Evolutionary conservation across 2,113 vertebrate species (phyloP).

Genomic region (Cyprinodon brontotheroides): DNA sequence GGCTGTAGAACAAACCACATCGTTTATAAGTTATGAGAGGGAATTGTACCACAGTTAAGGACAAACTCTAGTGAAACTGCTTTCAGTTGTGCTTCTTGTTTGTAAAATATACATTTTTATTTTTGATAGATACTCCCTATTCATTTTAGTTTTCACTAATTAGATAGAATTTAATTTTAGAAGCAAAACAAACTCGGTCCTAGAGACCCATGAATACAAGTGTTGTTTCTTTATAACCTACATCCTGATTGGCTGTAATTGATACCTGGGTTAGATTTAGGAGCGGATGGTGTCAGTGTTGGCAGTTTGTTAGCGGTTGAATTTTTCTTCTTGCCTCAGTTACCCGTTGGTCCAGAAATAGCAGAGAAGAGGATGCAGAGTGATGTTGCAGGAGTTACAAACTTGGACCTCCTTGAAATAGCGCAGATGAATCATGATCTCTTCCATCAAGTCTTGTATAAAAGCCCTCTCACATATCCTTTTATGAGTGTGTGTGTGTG

Average conservation of each 20-base stretch:
- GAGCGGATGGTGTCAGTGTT: constrained; percentile 39
- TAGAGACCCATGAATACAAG: background rate
- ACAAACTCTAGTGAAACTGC: no score
- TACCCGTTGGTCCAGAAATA: constrained; percentile 42
- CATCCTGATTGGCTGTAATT: constrained; percentile 42
- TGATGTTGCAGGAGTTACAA: constrained; percentile 39
- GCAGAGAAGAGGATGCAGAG: constrained; percentile 26
- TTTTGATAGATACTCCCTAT: no score
- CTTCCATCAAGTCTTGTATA: constrained; percentile 19
- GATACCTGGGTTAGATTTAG: constrained; percentile 33
- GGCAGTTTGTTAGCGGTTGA: constrained; percentile 55
- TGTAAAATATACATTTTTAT: no score
- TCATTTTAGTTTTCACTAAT: no score
- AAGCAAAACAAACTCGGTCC: no score
- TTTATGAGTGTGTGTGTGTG: constrained; percentile 35
- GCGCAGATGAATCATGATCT: constrained; percentile 51
- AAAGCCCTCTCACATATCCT: constrained; percentile 51
- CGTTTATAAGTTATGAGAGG: no score
- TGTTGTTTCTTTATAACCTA: constrained; percentile 20
- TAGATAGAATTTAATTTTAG: no score
- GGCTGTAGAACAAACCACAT: no score
- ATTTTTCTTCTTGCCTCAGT: constrained; percentile 34
- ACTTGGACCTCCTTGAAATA: constrained; percentile 59
- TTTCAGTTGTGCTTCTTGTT: no score
- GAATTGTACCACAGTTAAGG: no score